Percentiles rank a stretch among this genome's conserved stretches.
phyloP scores from a whole-genome alignment of 2,888 invertebrate species.

The Andrena chrysosceles region DNA sequence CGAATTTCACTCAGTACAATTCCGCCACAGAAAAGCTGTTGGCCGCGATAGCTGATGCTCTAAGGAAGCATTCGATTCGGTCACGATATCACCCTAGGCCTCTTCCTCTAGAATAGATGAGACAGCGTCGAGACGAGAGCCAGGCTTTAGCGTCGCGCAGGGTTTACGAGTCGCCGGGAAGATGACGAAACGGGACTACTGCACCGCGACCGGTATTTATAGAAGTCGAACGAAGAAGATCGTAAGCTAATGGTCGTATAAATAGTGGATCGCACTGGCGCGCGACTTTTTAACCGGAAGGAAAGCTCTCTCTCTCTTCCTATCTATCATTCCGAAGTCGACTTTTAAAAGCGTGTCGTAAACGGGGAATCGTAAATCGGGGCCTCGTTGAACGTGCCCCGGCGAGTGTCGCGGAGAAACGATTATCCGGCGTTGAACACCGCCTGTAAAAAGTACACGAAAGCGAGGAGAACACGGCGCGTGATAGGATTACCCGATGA shows the following conservation, averaged over 20 bases:
- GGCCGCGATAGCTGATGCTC: background rate
- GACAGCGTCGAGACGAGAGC: slow-evolving; percentile 64
- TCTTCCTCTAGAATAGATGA: slow-evolving; percentile 29
- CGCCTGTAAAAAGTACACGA: slow-evolving; percentile 61
- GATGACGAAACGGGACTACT: slow-evolving; percentile 64
- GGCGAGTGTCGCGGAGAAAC: slow-evolving; percentile 41
- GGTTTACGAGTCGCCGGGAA: slow-evolving; percentile 57
- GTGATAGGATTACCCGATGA: slow-evolving; percentile 66
- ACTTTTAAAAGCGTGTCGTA: slow-evolving; percentile 63
- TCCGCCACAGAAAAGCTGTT: background rate
- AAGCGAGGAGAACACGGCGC: slow-evolving; percentile 57
- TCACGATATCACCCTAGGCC: slow-evolving; percentile 11
- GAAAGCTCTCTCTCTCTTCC: slow-evolving; percentile 27
- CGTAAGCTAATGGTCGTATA: slow-evolving; percentile 70
- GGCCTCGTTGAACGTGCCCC: slow-evolving; percentile 41
- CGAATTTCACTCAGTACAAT: background rate
- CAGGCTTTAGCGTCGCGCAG: slow-evolving; percentile 55
- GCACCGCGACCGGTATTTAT: slow-evolving; percentile 67
- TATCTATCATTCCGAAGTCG: background rate
- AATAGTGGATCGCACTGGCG: slow-evolving; percentile 64
- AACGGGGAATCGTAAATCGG: slow-evolving; percentile 62
- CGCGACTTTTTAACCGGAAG: slow-evolving; percentile 71
- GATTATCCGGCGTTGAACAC: slow-evolving; percentile 59
- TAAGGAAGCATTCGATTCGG: background rate
- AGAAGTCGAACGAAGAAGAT: slow-evolving; percentile 64